These are phyloP conservation scores for Malacosoma neustria DNA, from an alignment of 2,888 invertebrate genomes.

Conservation along the genomic window DNA sequence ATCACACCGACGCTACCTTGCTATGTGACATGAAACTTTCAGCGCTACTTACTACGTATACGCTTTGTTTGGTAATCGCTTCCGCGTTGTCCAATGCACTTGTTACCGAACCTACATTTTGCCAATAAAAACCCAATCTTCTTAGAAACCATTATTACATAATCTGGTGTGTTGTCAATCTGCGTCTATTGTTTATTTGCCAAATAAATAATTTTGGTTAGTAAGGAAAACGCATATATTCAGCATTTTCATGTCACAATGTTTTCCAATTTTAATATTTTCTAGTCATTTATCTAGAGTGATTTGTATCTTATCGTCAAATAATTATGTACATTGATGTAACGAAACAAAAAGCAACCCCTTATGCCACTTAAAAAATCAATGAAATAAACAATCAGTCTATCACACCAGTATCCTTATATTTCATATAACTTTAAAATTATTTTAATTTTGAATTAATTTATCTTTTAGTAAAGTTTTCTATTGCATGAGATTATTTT, in stretches of 20 bases:
- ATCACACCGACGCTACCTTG: slow-evolving; percentile 62
- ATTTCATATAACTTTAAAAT: too few species aligned
- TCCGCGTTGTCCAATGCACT: slow-evolving; percentile 45
- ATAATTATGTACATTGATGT: background rate
- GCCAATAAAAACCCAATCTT: slow-evolving; percentile 62
- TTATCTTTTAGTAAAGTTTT: too few species aligned
- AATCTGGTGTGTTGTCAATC: slow-evolving; percentile 51
- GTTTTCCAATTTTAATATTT: slow-evolving; percentile 41
- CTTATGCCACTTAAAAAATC: too few species aligned
- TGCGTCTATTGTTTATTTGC: slow-evolving; percentile 52
- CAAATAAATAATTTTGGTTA: slow-evolving; percentile 60
- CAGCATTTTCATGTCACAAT: slow-evolving; percentile 8
- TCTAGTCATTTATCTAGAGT: background rate
- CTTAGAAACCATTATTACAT: slow-evolving; percentile 46
- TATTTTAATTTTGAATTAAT: too few species aligned
- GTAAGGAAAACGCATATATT: slow-evolving; percentile 50
- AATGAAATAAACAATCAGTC: too few species aligned
- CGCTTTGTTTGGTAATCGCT: slow-evolving; percentile 24
- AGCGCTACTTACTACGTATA: slow-evolving; percentile 50
- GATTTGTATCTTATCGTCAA: background rate
- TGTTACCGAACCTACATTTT: slow-evolving; percentile 32
- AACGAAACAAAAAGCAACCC: background rate
- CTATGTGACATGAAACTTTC: slow-evolving; percentile 50
- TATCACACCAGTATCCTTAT: too few species aligned
- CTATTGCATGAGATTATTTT: too few species aligned